Percentiles rank a stretch among this genome's conserved stretches.
Conservation (phyloP, 2,797 vertebrate species). For the Gobionotothen gibberifrons region DNA sequence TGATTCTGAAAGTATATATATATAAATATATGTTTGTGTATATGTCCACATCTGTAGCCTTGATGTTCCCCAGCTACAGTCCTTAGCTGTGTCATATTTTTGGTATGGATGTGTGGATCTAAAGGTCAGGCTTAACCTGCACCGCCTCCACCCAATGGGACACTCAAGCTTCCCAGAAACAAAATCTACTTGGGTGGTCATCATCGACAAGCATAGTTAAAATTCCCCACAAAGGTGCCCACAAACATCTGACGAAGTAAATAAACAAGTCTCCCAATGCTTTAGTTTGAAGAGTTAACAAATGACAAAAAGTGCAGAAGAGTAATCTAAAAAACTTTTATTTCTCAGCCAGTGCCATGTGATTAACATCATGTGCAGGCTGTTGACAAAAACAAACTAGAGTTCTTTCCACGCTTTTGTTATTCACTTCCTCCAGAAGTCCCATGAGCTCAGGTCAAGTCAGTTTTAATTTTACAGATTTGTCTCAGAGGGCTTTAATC, state of each 20-base stretch:
- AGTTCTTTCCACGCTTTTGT: slow-evolving; percentile 40
- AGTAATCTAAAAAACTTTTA: neutral
- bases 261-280: neutral
- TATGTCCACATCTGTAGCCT: too few relatives aligned
- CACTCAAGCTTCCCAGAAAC: slow-evolving; percentile 20
- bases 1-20: too few relatives aligned
- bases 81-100: neutral
- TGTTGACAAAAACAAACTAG: slow-evolving; percentile 36
- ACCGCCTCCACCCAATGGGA: slow-evolving; percentile 9
- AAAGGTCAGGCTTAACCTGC: slow-evolving; percentile 37
- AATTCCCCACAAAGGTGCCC: neutral
- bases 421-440: slow-evolving; percentile 31
- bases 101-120: slow-evolving; percentile 28
- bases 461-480: slow-evolving; percentile 20
- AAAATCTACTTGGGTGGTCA: neutral
- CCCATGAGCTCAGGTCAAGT: slow-evolving; percentile 3
- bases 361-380: slow-evolving; percentile 4
- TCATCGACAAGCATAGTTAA: neutral
- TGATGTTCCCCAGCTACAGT: slow-evolving; percentile 3
- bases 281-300: neutral
- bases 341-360: slow-evolving; percentile 5
- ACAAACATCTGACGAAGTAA: neutral
- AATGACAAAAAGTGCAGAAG: neutral
- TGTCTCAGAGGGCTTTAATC: neutral
- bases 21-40: too few relatives aligned